Evolutionary conservation across 2,113 vertebrate species (phyloP).

Genomic region (Alligator sinensis): DNA sequence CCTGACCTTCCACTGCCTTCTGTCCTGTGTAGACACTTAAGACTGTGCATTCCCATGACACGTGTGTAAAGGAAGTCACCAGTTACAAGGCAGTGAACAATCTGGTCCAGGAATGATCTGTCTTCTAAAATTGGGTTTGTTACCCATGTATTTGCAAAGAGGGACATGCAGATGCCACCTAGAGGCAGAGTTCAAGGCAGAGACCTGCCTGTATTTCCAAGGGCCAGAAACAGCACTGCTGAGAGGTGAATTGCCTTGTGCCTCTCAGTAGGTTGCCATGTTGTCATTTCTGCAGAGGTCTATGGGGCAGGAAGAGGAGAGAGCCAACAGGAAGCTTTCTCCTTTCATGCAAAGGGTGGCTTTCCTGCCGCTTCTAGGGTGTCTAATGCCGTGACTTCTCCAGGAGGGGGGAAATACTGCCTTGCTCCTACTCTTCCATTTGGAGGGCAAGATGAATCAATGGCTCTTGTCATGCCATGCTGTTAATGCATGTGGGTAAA

Average conservation of each 20-base stretch:
- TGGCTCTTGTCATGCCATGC: not conserved
- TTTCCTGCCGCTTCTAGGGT: not conserved
- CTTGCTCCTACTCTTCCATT: accelerated
- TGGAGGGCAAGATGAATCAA: not conserved
- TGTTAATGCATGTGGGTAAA: no score
- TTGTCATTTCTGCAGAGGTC: not conserved
- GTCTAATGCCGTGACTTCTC: not conserved
- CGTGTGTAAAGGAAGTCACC: not conserved
- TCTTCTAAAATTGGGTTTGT: not conserved
- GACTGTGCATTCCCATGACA: not conserved
- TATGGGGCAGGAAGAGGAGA: not conserved
- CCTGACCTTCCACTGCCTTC: not conserved
- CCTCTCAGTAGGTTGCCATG: not conserved
- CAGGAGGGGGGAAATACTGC: not conserved
- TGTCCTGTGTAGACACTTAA: not conserved
- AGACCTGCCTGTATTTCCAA: not conserved
- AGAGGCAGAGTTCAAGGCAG: not conserved
- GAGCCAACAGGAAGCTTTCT: not conserved
- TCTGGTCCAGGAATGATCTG: not conserved
- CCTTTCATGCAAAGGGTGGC: not conserved
- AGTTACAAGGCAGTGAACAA: not conserved
- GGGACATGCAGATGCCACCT: not conserved
- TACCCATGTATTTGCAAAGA: not conserved
- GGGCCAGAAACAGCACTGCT: not conserved
- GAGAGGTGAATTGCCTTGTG: not conserved